Evolutionary conservation across 2,797 vertebrate genomes (phyloP), one percentile per base, ranked within the genome.

Genomic region (Erpetoichthys calabaricus): DNA sequence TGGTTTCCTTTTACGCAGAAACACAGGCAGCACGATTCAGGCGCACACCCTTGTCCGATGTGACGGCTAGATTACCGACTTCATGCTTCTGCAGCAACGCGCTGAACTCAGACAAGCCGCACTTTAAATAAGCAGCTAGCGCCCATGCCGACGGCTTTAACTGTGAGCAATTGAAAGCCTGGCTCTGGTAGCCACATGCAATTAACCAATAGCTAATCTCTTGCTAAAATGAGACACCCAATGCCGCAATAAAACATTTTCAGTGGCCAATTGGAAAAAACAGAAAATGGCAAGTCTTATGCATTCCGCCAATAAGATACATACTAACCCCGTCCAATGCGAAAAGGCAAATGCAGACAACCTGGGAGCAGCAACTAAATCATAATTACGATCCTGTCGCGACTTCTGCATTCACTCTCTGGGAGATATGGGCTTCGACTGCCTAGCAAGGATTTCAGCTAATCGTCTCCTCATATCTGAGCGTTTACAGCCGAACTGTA

Each of bases 191-290:
- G 43, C 51, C 44, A 47, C 52, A 45, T 43, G 58, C 57, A 53
- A 62, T 65, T 62, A 59, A 58, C 53, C 57, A 59, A 59, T 60
- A 45, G 51, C 50, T 52, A 47, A 55, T 57, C 25, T 57, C 50
- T 55, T 45, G 58, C 53, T 25, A 9, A 25, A 44, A 47, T n/a
- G 55, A 52, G 45, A 43, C 47, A 59, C 45, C 57, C 57, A 57
- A 64, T 57, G 41, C 51, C 9, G 50, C 25, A 8, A 44, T 57
- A 47, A 57, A 42, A 53, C 6, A 45, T 44, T 51, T 45, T 5
- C 8, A 60, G 60, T 57, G 25, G 45, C 51, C 55, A 57, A 49
- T 42, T 10, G 45, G 45, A 42, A 25, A 57, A 42, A 49, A 45
- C 42, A n/a, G 44, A 56, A 56, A 51, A 45, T 7, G 42, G 25